A percentile compares a stretch with the other conserved stretches of the same genome.
Evolutionary conservation across 2,888 invertebrate species (phyloP).

Genomic region (Ectemnius cavifrons): DNA sequence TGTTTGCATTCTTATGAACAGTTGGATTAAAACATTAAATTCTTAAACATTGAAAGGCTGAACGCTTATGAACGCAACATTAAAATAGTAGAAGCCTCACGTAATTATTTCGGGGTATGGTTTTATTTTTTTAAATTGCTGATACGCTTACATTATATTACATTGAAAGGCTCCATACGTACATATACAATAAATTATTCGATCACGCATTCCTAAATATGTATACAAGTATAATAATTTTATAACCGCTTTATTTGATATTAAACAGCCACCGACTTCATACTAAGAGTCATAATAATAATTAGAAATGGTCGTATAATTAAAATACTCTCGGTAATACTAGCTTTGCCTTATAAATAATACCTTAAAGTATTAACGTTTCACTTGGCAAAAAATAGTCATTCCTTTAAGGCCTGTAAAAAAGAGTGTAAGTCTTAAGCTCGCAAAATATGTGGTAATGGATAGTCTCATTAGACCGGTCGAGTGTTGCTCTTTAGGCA

Average conservation of each 20-base stretch:
- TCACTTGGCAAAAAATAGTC: conserved; percentile 4
- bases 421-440: conserved; percentile 6
- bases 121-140: too few relatives aligned
- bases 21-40: too few relatives aligned
- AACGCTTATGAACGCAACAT: too few relatives aligned
- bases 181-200: conserved; percentile 36
- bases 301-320: neutral
- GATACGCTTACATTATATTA: neutral
- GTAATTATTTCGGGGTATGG: neutral
- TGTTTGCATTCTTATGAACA: too few relatives aligned
- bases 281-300: conserved; percentile 1
- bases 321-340: conserved; percentile 14
- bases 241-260: conserved; percentile 9
- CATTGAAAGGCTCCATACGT: neutral
- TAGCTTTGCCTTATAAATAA: conserved; percentile 1
- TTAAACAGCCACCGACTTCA: neutral
- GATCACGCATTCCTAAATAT: conserved; percentile 2
- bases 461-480: conserved; percentile 10
- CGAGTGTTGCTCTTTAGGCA: conserved; percentile 9
- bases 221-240: conserved; percentile 8
- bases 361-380: conserved; percentile 4
- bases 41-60: too few relatives aligned
- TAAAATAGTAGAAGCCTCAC: neutral
- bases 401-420: neutral
- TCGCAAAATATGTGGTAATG: neutral